Base-by-base conservation (phyloP, 1,140 invertebrate species). In the Drosophila azteca region DNA sequence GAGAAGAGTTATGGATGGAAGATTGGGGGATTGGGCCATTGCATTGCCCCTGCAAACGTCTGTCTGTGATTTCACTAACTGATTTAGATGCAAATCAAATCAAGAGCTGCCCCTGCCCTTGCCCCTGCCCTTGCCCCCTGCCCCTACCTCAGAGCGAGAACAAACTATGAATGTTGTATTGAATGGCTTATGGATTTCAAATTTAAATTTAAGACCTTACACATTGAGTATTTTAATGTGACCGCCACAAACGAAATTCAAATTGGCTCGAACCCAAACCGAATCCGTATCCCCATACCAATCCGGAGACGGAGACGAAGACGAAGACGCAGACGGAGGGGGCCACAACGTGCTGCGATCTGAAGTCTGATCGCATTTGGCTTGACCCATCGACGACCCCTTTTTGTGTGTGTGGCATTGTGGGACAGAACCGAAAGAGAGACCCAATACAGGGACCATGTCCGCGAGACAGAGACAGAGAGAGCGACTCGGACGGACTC, bases 181-280 rank as follows among this genome's bases (percentile, higher is more conserved):
- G 76, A 84, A 88, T 88, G 73, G 84, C 79, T 89, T 88, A 88
- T 88, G 84, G 84, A 77, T 88, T 88, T 88, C 83, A 88, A 87
- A 88, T 84, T 84, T 72, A 88, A 88, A 88, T 88, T 88, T 88
- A 88, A 88, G 83, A 88, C 83, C 83, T 88, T 88, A 88, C 84
- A 88, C 84, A 89, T 83, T 89, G 83, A 88, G 84, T 88, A 88
- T 88, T 88, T 88, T 89, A 88, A 88, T 88, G 83, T 87, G 79
- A 54, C 79, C 55, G 63, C 78, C 60, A 75, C 77, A 68, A 87
- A 81, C 83, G 74, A 79, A 82, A 77, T 82, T 82, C 75, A 82
- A 80, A 87, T 77, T 70, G 75, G 64, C 76, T n/a, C 79, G 66
- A 62, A 62, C 59, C 53, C 51, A 39, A 26, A 9, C 43, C 17